Evolutionary conservation across 2,888 invertebrate genomes (phyloP).

Genomic region (Electrophaes corylata): DNA sequence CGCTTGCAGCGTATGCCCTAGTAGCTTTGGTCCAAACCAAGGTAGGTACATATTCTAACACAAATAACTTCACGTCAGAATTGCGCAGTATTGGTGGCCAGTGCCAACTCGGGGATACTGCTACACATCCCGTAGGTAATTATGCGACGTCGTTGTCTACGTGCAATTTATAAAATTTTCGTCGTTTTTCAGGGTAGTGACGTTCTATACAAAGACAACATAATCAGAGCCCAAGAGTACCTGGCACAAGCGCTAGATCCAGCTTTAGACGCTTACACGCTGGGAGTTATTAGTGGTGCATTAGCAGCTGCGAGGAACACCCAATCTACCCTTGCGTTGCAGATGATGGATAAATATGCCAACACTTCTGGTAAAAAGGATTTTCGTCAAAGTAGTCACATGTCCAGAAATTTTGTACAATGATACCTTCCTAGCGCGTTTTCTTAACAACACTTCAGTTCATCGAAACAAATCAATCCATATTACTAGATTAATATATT

Average conservation of each 20-base stretch:
- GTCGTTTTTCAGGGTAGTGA: slow-evolving; percentile 61
- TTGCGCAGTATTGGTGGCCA: no score
- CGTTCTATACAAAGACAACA: slow-evolving; percentile 84
- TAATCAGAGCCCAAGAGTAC: slow-evolving; percentile 91
- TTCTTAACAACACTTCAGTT: no score
- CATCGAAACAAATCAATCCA: no score
- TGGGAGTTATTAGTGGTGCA: slow-evolving; percentile 91
- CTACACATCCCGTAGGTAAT: no score
- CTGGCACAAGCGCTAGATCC: slow-evolving; percentile 87
- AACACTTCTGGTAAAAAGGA: slow-evolving; percentile 70
- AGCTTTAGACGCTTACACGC: slow-evolving; percentile 87
- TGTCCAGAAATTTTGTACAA: no score
- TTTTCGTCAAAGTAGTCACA: no score
- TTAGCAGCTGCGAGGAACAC: slow-evolving; percentile 90
- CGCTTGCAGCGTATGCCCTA: slow-evolving; percentile 92
- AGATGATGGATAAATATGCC: slow-evolving; percentile 76
- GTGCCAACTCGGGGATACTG: no score
- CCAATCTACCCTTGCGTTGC: slow-evolving; percentile 84
- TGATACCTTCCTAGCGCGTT: no score
- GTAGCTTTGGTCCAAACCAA: slow-evolving; percentile 89
- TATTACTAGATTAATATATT: no score
- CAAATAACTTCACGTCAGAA: no score
- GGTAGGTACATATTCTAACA: slow-evolving; percentile 45
- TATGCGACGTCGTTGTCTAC: no score
- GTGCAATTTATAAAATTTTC: no score